Evolutionary conservation across 2,888 invertebrate species (phyloP).

Genomic region (Ellobium chinense): DNA sequence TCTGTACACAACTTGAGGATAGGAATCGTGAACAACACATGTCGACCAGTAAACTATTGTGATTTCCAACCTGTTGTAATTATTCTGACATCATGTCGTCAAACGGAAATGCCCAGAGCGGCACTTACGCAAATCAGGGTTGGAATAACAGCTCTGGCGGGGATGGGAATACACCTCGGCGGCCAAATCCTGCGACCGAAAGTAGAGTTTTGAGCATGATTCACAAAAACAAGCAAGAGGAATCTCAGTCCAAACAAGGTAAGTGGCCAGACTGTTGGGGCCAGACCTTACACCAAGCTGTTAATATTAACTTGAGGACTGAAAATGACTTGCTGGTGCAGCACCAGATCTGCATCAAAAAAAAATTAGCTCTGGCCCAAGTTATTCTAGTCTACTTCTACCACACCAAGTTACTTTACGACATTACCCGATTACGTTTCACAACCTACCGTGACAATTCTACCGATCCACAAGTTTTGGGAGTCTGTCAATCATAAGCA

Average conservation of each 20-base stretch:
- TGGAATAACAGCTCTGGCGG: slow-evolving; percentile 11
- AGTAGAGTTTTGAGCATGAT: slow-evolving; percentile 24
- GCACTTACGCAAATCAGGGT: not conserved
- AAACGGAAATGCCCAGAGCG: slow-evolving; percentile 10
- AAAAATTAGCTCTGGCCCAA: no score
- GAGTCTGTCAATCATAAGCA: no score
- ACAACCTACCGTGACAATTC: no score
- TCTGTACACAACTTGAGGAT: not conserved
- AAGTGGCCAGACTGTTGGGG: no score
- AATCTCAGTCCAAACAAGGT: not conserved
- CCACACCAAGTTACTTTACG: no score
- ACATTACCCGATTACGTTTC: no score
- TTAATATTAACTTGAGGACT: no score
- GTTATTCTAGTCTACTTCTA: no score
- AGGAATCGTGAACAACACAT: not conserved
- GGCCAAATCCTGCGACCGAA: slow-evolving; percentile 44
- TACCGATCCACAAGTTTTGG: no score
- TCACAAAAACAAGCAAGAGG: not conserved
- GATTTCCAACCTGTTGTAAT: not conserved
- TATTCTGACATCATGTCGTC: slow-evolving; percentile 23
- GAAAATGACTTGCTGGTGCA: no score
- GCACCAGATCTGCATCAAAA: no score
- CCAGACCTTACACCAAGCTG: no score
- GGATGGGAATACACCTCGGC: slow-evolving; percentile 22
- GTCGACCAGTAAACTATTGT: not conserved